Evolutionary conservation across 92 coral and sea anemone species (phyloP), one percentile per base, ranked within the genome.

Genomic region (Micromussa lordhowensis): DNA sequence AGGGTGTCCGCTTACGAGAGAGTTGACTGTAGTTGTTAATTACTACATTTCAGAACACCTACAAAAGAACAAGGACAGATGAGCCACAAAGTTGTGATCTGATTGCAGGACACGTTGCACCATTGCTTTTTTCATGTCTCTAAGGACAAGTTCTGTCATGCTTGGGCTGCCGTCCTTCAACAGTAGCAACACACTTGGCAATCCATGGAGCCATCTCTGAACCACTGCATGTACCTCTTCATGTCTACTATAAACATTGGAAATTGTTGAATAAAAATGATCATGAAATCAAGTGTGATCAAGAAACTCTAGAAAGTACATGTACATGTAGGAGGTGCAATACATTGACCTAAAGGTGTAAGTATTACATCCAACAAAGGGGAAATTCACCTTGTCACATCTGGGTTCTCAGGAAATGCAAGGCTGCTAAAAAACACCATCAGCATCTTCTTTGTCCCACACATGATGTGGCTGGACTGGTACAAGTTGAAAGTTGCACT

Each of bases 381-480:
- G 29, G 28, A 40, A 83, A 28, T 54, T 64, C 49, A 86, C 89
- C 66, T 38, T 44, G 89, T 30, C 1, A 85, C 30, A 29, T 29
- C 17, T 24, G 38, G 26, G 70, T 71, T 35, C 71, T 87, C 90
- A 24, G 53, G 59, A 57, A 92, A 88, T 9, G 88, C 80, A 82
- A 92, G 79, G 28, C 57, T 77, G 21, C 90, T 93, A 79, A 95
- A 90, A 75, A 98, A 98, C 55, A 58, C 40, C 77, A 96, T 44
- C 88, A 98, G 77, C 73, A 81, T 82, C 64, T 51, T 92, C 94
- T 93, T 98, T 36, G 88, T 84, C 32, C 90, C 87, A 8, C 96
- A 96, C 85, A 85, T 82, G 35, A 83, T 48, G 82, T 91, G 98
- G 79, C 95, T 94, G 48, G 95, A 88, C 81, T 93, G 93, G 77